Base-by-base conservation (phyloP, 2,113 vertebrate genomes). In the Aix galericulata region DNA sequence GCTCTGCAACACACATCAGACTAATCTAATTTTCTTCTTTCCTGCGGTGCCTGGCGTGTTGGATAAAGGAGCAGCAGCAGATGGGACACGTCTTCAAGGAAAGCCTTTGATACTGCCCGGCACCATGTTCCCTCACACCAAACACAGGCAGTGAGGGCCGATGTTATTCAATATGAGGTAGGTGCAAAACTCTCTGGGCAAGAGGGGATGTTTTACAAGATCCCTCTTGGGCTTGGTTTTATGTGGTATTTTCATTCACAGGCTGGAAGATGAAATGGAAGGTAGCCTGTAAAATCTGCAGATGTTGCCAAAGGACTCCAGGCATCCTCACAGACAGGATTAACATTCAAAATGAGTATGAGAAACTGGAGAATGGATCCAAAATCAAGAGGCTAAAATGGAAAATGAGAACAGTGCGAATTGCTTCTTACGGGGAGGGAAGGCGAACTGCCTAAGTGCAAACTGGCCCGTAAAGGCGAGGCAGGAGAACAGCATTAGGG, bases 21-120 rank as follows among this genome's bases (percentile, higher is more conserved):
- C 67, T 86, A 92, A 86, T 91, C 78, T 79, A 1, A 79, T 94
- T 85, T 93, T 82, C 62, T 80, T 75, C 89, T 91, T 74, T 79
- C 85, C 79, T 46, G 11, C 7, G 5, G 22, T 18, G 9, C 71
- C 73, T 82, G 86, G 67, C 27, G 32, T 0, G 0, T 66, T 76
- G 67, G 60, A 55, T 88, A 59, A 90, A 91, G 52, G 56, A 79
- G 56, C 56, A 89, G 77, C 64, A 93, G 53, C 88, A 93, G 94
- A 79, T 82, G 91, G 87, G 77, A 55, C 2, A 1, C 7, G 27
- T 46, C 71, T 84, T 91, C 71, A 59, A 59, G 48, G 44, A 46
- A 67, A 55, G 27, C 18, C 34, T 64, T 55, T 68, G 60, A 22
- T 53, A n/a, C n/a, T 36, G 23, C 48, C 56, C n/a, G 53, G 12